phyloP scores from a whole-genome alignment of 2,888 invertebrate species.

The Leptura quadrifasciata region DNA sequence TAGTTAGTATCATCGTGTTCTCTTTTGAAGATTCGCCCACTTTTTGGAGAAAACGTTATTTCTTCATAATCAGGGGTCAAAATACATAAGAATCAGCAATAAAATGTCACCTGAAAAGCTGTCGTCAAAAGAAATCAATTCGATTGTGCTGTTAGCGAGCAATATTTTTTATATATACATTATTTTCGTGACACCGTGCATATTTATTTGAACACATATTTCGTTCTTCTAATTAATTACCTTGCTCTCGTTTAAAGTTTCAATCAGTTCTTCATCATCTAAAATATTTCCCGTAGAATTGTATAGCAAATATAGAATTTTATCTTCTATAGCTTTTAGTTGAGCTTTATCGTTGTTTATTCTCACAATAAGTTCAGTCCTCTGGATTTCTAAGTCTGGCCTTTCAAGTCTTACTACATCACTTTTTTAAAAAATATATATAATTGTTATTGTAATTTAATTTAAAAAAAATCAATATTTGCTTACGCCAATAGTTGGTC shows the following conservation, averaged over 20 bases:
- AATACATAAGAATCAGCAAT: too few relatives aligned
- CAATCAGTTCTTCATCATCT: constrained; percentile 94
- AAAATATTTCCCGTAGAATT: constrained; percentile 92
- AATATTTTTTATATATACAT: too few relatives aligned
- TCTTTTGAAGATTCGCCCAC: too few relatives aligned
- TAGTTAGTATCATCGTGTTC: too few relatives aligned
- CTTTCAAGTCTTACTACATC: constrained; percentile 93
- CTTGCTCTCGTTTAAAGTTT: constrained; percentile 92
- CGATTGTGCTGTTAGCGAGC: too few relatives aligned
- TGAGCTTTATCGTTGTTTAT: constrained; percentile 92
- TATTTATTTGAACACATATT: neutral
- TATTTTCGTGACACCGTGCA: too few relatives aligned
- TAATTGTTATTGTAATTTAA: neutral
- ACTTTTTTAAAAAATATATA: constrained; percentile 72
- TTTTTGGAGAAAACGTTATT: too few relatives aligned
- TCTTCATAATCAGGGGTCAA: too few relatives aligned
- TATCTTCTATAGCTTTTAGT: constrained; percentile 90
- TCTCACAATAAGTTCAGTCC: constrained; percentile 88
- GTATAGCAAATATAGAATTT: constrained; percentile 88
- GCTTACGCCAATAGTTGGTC: constrained; percentile 93
- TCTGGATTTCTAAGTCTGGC: constrained; percentile 88
- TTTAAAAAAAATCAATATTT: constrained; percentile 13
- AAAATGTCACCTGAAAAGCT: too few relatives aligned
- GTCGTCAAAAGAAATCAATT: too few relatives aligned
- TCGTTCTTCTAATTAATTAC: constrained; percentile 67